Conservation (phyloP, 2,113 vertebrate genomes). For the Rallus limicola region DNA sequence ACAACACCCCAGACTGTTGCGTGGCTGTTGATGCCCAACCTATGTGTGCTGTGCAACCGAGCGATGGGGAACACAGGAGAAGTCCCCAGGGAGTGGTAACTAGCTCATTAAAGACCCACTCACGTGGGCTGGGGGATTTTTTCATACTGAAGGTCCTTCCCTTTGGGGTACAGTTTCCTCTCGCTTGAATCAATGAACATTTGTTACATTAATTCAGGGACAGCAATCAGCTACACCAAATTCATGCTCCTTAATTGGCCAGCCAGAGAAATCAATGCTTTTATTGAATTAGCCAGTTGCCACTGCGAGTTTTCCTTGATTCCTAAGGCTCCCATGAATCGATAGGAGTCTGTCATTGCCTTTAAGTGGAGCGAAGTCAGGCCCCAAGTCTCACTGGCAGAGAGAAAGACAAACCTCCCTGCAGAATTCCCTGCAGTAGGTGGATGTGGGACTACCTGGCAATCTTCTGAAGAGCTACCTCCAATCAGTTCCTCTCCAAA, state of each 20-base stretch:
- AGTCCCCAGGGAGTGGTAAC: background rate
- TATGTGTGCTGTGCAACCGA: background rate
- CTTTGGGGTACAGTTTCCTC: constrained; percentile 5
- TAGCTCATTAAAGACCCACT: background rate
- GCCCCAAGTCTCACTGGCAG: background rate
- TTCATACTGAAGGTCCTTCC: background rate
- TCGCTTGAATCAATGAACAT: constrained; percentile 49
- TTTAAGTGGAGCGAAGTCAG: background rate
- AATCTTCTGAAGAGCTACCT: rapidly evolving
- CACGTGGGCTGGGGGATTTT: background rate
- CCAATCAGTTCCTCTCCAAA: background rate
- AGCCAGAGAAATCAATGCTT: constrained; percentile 62
- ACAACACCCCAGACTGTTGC: background rate
- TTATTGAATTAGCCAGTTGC: constrained; percentile 66
- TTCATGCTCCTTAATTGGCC: constrained; percentile 67
- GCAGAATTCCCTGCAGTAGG: background rate
- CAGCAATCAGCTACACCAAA: constrained; percentile 39
- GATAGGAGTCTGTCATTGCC: background rate
- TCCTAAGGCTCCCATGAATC: constrained; percentile 54
- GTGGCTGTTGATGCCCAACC: background rate
- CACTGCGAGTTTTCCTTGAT: constrained; percentile 63
- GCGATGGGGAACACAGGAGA: background rate
- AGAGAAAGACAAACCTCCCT: background rate
- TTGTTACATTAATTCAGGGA: constrained; percentile 69
- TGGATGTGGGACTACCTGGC: background rate